phyloP scores from a whole-genome alignment of 2,888 invertebrate genomes.

The Psylliodes chrysocephalus region DNA sequence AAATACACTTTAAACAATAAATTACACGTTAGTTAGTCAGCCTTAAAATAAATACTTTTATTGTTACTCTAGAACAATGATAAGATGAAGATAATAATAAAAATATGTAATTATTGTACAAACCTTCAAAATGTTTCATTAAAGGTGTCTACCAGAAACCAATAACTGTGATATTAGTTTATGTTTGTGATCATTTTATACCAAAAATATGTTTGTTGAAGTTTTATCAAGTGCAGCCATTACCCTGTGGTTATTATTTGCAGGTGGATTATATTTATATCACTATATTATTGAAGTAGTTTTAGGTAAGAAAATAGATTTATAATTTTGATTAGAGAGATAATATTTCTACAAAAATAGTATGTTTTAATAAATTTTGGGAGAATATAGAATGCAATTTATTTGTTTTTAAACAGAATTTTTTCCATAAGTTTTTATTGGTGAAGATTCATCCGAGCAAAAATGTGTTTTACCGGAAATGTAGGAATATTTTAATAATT shows the following conservation, averaged over 20 bases:
- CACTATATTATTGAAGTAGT: conserved; percentile 71
- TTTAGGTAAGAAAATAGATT: conserved; percentile 67
- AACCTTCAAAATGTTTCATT: not conserved
- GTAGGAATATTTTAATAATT: no score
- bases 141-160: not conserved
- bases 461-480: no score
- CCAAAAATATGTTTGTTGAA: conserved; percentile 56
- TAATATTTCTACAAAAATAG: no score
- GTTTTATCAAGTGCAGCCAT: conserved; percentile 54
- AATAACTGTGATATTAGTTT: conserved; percentile 19
- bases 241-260: conserved; percentile 59
- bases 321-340: not conserved
- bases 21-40: no score
- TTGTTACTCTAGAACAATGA: not conserved
- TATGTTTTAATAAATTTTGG: no score
- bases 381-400: no score
- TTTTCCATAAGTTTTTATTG: no score
- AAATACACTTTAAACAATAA: no score
- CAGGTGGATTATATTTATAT: conserved; percentile 58
- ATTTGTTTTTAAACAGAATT: no score
- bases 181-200: not conserved
- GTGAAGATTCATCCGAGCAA: no score
- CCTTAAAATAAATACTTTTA: not conserved
- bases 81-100: conserved; percentile 15
- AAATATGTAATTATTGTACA: not conserved